These are phyloP conservation scores for Ellobius talpinus DNA, from an alignment of 2,113 vertebrate genomes.

Conservation along the genomic window DNA sequence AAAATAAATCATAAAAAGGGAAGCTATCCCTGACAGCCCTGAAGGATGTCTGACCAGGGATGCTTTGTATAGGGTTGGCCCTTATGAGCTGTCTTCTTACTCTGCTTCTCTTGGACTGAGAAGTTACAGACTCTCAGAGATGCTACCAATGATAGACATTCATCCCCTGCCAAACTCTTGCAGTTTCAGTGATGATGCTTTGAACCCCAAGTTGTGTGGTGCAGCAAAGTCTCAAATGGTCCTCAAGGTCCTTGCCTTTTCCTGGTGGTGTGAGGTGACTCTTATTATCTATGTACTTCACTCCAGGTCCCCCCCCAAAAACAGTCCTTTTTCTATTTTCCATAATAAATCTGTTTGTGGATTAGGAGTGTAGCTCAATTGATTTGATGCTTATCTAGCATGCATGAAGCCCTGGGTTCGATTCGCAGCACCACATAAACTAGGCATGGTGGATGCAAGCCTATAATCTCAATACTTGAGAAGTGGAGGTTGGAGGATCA, in stretches of 20 bases:
- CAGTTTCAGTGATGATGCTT: neutral
- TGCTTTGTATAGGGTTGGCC: neutral
- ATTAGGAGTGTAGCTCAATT: neutral
- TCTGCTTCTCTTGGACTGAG: neutral
- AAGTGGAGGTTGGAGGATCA: neutral
- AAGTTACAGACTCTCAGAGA: neutral
- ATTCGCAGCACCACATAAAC: neutral
- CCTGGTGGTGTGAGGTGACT: neutral
- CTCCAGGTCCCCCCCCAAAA: neutral
- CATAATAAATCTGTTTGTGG: conserved; percentile 2
- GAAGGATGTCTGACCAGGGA: neutral
- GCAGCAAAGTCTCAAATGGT: neutral
- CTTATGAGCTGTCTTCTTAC: neutral
- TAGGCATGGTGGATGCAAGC: too few species aligned
- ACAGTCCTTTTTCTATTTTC: neutral
- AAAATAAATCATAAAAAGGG: neutral
- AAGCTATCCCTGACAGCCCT: neutral
- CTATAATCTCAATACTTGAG: neutral
- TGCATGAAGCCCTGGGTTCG: neutral
- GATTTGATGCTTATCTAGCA: neutral
- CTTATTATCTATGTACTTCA: neutral
- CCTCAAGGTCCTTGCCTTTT: conserved; percentile 7
- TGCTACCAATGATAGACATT: neutral
- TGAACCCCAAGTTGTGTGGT: neutral
- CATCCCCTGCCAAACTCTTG: neutral